Conservation (phyloP, 2,113 vertebrate genomes). For the Rhodinocichla rosea region DNA sequence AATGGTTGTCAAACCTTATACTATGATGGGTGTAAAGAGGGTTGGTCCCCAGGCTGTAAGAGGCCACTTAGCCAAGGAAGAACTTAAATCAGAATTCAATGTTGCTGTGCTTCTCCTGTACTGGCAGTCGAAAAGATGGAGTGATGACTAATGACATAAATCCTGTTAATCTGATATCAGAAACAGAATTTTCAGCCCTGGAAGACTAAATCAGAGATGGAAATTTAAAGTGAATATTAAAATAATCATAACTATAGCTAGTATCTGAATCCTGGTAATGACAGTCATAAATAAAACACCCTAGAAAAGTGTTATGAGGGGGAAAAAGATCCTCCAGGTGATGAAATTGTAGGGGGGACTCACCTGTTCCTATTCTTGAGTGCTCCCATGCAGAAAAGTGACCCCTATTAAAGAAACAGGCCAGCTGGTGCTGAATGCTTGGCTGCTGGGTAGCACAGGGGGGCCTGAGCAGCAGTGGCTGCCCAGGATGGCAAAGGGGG, state of each 20-base stretch:
- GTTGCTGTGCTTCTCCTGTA: neutral
- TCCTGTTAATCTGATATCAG: neutral
- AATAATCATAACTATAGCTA: neutral
- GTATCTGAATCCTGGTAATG: neutral
- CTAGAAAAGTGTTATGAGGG: neutral
- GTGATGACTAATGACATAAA: neutral
- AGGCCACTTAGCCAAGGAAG: neutral
- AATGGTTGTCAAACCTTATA: neutral
- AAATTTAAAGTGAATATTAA: neutral
- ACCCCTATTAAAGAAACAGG: neutral
- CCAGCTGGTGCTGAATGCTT: rapidly evolving
- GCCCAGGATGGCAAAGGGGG: neutral
- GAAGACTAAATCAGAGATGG: neutral
- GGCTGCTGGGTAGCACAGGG: neutral
- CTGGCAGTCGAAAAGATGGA: neutral
- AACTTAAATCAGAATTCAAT: neutral
- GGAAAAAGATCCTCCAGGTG: neutral
- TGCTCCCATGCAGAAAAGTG: neutral
- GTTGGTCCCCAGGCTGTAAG: neutral
- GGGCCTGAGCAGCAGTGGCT: rapidly evolving
- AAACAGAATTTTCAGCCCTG: neutral
- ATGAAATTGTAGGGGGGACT: neutral
- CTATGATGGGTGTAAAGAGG: neutral
- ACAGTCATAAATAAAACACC: neutral
- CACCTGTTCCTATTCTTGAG: neutral